These are phyloP conservation scores for Prunella himalayana DNA, from an alignment of 2,113 vertebrate genomes.

Conservation along the genomic window DNA sequence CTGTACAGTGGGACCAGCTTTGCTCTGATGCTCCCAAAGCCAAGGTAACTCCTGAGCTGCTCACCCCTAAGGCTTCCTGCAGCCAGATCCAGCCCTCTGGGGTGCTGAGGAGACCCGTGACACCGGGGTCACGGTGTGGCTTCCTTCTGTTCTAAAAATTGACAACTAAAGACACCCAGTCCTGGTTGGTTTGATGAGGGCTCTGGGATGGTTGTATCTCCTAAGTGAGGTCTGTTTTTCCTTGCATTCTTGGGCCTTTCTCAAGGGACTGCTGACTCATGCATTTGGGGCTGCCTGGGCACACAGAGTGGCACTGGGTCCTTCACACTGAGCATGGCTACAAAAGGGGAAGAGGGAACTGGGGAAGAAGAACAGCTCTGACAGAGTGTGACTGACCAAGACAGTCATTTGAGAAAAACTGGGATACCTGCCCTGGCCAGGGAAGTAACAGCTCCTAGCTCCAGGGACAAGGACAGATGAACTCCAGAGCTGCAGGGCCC, in stretches of 20 bases:
- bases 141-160: not conserved
- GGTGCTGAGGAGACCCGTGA: not conserved
- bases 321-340: not conserved
- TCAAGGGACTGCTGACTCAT: not conserved
- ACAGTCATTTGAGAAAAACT: not conserved
- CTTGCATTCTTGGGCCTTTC: not conserved
- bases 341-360: not conserved
- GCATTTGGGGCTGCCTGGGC: not conserved
- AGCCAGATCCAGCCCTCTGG: not conserved
- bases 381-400: not conserved
- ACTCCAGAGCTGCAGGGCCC: not conserved
- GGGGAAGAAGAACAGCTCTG: not conserved
- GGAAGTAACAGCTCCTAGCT: not conserved
- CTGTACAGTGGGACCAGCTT: not conserved
- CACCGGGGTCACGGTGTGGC: fast-evolving
- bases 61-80: not conserved
- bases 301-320: not conserved
- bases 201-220: not conserved
- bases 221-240: fast-evolving
- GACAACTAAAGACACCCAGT: not conserved
- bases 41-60: not conserved
- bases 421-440: not conserved
- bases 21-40: not conserved
- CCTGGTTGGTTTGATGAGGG: not conserved
- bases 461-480: not conserved